Base-by-base conservation (phyloP, 2,113 vertebrate genomes). In the Sapayoa aenigma region DNA sequence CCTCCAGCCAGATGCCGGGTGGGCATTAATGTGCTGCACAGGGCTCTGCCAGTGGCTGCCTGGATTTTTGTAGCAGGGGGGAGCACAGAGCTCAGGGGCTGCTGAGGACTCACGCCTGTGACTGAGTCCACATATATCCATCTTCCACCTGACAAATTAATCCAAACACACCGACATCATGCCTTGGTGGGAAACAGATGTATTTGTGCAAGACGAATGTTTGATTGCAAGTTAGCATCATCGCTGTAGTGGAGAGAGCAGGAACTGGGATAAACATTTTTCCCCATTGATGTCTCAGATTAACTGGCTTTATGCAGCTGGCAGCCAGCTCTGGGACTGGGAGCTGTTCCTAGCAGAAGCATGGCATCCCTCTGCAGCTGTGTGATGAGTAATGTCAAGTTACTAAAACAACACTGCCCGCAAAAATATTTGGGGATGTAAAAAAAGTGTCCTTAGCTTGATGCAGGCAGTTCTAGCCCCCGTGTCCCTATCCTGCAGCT, bases 41-140 rank as follows among this genome's bases (percentile, higher is more conserved):
- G 60, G 56, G 33, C 55, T 79, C 73, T 78, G 71, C 18, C 42
- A 9, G n/a, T 67, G n/a, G n/a, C n/a, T n/a, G 89, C 59, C 68
- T 8, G 2, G 14, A 18, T 14, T 11, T 75, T 75, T 71, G 9
- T 7, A 63, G 6, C 35, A 16, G 17, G 20, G 33, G 9, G 17
- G 25, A 39, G 22, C 35, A 14, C 35, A 24, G 39, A n/a, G 4
- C 23, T 56, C 2, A 2, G 30, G 52, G n/a, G 20, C 53, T 75
- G 47, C 63, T 0, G 0, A 16, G 52, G 33, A 10, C 55, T 86
- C 41, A 15, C 0, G 0, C 15, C 35, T 39, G 13, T 17, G 41
- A 6, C 41, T 71, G 42, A 9, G 25, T 28, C 67, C 1, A 3
- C 60, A 41, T 8, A 8, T 58, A 30, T 50, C 52, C 12, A 12